phyloP scores from a whole-genome alignment of 2,113 vertebrate species.

The Thunnus thynnus region DNA sequence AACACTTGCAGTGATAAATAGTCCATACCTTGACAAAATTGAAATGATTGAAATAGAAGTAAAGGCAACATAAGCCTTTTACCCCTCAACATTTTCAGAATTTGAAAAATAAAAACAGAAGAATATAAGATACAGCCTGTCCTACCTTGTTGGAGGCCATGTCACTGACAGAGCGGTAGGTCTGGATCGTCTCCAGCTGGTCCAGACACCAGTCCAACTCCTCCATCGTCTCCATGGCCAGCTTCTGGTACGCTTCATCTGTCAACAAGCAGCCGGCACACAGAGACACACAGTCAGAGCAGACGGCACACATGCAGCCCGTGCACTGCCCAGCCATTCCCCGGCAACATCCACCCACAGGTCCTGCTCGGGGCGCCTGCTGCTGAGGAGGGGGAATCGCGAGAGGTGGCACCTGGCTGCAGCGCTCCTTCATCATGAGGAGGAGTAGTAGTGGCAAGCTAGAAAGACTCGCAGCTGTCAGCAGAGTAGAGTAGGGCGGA shows the following conservation, averaged over 20 bases:
- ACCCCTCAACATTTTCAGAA: not conserved
- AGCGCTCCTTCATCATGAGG: slow-evolving; percentile 87
- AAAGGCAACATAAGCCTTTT: not conserved
- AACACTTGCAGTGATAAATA: slow-evolving; percentile 6
- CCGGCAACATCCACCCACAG: slow-evolving; percentile 40
- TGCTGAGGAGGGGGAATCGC: slow-evolving; percentile 59
- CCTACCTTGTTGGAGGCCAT: slow-evolving; percentile 99
- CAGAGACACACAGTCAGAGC: slow-evolving; percentile 88
- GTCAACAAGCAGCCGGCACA: slow-evolving; percentile 91
- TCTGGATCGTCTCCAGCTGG: slow-evolving; percentile 99
- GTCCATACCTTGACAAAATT: not conserved
- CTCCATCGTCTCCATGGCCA: slow-evolving; percentile 99
- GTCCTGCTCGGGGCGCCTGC: slow-evolving; percentile 18
- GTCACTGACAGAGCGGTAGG: slow-evolving; percentile 98
- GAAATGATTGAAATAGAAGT: not conserved
- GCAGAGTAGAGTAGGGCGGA: not conserved
- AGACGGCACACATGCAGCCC: slow-evolving; percentile 39
- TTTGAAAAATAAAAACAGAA: not conserved
- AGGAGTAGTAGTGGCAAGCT: slow-evolving; percentile 47
- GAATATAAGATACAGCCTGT: slow-evolving; percentile 21
- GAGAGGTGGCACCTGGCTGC: slow-evolving; percentile 65
- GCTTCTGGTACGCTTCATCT: slow-evolving; percentile 99
- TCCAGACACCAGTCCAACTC: slow-evolving; percentile 99
- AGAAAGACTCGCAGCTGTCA: slow-evolving; percentile 50
- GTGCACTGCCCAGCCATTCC: slow-evolving; percentile 28